Evolutionary conservation across 2,888 invertebrate species (phyloP).

Genomic region (Thyatira batis): DNA sequence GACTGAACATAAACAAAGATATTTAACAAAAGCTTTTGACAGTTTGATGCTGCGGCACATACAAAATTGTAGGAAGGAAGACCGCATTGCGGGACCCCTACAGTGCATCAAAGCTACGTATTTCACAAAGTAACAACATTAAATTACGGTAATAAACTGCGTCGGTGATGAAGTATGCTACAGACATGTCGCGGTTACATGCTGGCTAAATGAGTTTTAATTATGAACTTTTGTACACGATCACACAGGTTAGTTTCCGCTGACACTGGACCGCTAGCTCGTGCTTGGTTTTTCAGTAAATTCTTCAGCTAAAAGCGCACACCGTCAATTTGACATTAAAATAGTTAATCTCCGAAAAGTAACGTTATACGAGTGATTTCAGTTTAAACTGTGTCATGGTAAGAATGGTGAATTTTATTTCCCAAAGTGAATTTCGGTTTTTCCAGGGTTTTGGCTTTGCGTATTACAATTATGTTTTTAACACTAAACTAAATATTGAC

Average conservation of each 20-base stretch:
- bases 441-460: too few relatives aligned
- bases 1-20: too few relatives aligned
- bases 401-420: too few relatives aligned
- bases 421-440: too few relatives aligned
- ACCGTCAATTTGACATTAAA: slow-evolving; percentile 28
- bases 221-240: background rate
- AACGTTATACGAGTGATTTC: background rate
- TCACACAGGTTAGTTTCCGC: background rate
- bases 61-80: background rate
- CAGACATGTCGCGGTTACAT: background rate
- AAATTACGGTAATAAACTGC: background rate
- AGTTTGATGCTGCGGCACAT: background rate
- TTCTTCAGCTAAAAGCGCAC: slow-evolving; percentile 13
- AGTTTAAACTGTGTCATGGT: background rate
- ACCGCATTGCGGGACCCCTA: background rate
- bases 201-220: background rate
- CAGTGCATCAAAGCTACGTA: background rate
- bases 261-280: background rate
- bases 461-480: too few relatives aligned
- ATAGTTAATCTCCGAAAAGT: slow-evolving; percentile 14
- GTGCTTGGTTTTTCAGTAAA: slow-evolving; percentile 5
- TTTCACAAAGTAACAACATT: background rate
- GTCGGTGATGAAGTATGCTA: background rate
- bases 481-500: too few relatives aligned
- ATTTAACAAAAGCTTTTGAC: background rate